Evolutionary conservation across 2,888 invertebrate species (phyloP).

Genomic region (Leptinotarsa tumamoca): DNA sequence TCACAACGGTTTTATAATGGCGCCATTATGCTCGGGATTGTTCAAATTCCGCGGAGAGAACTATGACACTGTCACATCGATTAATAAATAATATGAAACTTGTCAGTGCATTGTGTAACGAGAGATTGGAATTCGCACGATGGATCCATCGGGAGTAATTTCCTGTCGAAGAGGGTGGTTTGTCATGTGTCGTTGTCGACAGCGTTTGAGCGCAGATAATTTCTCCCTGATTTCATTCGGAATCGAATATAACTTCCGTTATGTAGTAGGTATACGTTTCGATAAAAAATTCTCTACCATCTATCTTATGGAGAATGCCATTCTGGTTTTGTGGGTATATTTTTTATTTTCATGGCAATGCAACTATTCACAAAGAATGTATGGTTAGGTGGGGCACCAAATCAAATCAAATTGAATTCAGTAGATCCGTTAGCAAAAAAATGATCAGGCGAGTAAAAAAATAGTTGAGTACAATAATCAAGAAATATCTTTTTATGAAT

Average conservation of each 20-base stretch:
- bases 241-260: neutral
- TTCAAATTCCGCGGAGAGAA: slow-evolving; percentile 4
- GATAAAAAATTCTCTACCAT: neutral
- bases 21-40: neutral
- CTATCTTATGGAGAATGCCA: neutral
- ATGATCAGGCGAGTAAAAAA: no score
- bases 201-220: neutral
- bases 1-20: neutral
- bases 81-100: slow-evolving; percentile 36
- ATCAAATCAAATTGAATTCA: no score
- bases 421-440: no score
- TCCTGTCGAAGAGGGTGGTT: slow-evolving; percentile 13
- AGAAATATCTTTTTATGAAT: no score
- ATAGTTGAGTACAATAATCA: no score
- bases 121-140: slow-evolving; percentile 36
- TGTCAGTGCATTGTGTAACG: slow-evolving; percentile 32
- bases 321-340: neutral
- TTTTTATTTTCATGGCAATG: no score
- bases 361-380: no score
- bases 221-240: neutral
- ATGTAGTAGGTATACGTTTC: neutral
- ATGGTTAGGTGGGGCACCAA: no score
- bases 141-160: slow-evolving; percentile 32
- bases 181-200: slow-evolving; percentile 1
- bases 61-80: slow-evolving; percentile 14